Percentiles rank a stretch among this genome's conserved stretches.
Evolutionary conservation across 2,888 invertebrate genomes (phyloP).

Genomic region (Calameuta idolon): DNA sequence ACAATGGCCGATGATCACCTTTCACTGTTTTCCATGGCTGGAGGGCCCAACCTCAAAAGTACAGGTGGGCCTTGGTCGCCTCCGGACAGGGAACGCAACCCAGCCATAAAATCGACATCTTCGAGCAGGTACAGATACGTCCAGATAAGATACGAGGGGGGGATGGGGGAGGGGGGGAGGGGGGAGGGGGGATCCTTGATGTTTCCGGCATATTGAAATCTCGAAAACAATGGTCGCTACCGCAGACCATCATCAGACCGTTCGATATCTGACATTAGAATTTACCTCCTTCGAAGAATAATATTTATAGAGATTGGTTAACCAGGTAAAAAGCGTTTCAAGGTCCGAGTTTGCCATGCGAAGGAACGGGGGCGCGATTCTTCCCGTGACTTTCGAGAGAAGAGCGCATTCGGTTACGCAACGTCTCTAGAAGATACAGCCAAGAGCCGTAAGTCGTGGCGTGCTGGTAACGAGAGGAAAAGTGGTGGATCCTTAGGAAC

Average conservation of each 20-base stretch:
- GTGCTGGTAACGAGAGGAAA: slow-evolving; percentile 24
- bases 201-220: slow-evolving; percentile 42
- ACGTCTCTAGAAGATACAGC: not conserved
- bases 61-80: slow-evolving; percentile 36
- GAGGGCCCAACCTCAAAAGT: slow-evolving; percentile 17
- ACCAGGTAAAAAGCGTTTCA: slow-evolving; percentile 49
- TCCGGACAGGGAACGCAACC: slow-evolving; percentile 3
- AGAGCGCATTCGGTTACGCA: not conserved
- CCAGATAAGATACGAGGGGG: slow-evolving; percentile 35
- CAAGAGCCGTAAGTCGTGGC: slow-evolving; percentile 2
- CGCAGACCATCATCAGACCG: not conserved
- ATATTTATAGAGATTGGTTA: not conserved
- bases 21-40: slow-evolving; percentile 13
- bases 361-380: slow-evolving; percentile 11
- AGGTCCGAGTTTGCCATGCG: slow-evolving; percentile 53
- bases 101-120: slow-evolving; percentile 41
- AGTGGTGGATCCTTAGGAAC: slow-evolving; percentile 32
- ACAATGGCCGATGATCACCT: slow-evolving; percentile 43
- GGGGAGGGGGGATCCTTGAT: slow-evolving; percentile 23
- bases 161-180: too few species aligned
- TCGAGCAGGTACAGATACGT: slow-evolving; percentile 36
- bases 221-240: slow-evolving; percentile 11
- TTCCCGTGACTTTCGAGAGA: slow-evolving; percentile 5
- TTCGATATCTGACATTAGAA: not conserved
- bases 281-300: not conserved